These are phyloP conservation scores for Buathra laborator DNA, from an alignment of 2,888 invertebrate species.

Conservation along the genomic window DNA sequence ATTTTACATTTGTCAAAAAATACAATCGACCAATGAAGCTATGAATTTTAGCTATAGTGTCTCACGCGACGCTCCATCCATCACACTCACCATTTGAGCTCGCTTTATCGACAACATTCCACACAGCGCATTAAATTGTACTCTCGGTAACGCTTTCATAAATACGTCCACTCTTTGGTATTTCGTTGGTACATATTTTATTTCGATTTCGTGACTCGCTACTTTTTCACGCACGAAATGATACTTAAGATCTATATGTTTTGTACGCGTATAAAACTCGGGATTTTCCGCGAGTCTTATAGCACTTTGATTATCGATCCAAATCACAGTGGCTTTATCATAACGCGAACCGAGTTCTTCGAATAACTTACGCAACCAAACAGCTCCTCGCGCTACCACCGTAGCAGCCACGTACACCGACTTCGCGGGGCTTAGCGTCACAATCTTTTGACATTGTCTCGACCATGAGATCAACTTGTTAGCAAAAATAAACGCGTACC, in stretches of 20 bases:
- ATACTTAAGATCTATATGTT: too few species aligned
- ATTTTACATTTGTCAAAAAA: too few species aligned
- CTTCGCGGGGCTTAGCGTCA: constrained; percentile 69
- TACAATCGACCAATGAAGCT: too few species aligned
- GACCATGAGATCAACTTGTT: constrained; percentile 63
- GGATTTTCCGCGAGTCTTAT: too few species aligned
- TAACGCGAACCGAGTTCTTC: too few species aligned
- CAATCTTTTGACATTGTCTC: constrained; percentile 65
- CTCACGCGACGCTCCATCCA: background rate
- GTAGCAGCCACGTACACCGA: constrained; percentile 72
- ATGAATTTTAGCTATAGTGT: too few species aligned
- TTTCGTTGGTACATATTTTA: constrained; percentile 44
- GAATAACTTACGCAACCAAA: background rate
- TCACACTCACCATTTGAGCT: constrained; percentile 31
- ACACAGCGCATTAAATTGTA: constrained; percentile 36
- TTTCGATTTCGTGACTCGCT: too few species aligned
- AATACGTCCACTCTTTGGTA: constrained; percentile 51
- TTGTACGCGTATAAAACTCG: too few species aligned
- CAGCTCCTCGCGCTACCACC: constrained; percentile 62
- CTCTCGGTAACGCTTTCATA: constrained; percentile 42
- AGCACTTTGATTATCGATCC: too few species aligned
- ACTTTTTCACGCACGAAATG: too few species aligned
- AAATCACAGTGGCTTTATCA: too few species aligned
- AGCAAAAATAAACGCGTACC: constrained; percentile 65
- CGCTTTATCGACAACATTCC: background rate